phyloP scores from a whole-genome alignment of 2,113 vertebrate genomes.

The Hucho hucho region DNA sequence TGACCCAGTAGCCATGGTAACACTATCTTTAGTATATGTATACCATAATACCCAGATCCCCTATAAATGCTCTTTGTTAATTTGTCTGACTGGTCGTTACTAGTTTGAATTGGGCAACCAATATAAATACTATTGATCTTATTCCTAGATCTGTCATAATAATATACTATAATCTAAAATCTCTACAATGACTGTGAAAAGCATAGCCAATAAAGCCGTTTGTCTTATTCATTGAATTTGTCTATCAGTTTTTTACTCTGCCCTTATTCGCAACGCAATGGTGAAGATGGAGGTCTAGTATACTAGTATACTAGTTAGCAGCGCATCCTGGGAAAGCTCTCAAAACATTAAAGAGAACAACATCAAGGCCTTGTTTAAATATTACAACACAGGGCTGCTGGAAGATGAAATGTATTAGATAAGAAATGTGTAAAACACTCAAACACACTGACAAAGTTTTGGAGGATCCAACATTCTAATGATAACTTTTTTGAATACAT shows the following conservation, averaged over 20 bases:
- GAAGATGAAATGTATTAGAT: background rate
- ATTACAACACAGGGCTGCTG: background rate
- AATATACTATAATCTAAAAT: background rate
- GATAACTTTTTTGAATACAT: background rate
- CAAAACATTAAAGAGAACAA: constrained; percentile 16
- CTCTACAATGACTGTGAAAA: background rate
- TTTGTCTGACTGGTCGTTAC: background rate
- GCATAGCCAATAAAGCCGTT: background rate
- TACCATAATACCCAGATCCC: background rate
- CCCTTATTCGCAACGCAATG: no score
- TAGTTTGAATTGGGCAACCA: background rate
- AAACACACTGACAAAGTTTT: background rate
- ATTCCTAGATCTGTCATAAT: background rate
- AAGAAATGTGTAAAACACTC: background rate
- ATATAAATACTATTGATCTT: background rate
- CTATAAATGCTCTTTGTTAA: background rate
- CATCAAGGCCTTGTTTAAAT: constrained; percentile 25
- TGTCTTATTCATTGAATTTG: background rate
- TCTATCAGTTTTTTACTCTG: no score
- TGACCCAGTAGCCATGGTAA: constrained; percentile 1
- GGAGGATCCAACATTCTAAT: background rate
- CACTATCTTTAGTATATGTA: background rate
- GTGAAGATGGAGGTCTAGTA: background rate
- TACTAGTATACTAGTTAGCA: constrained; percentile 11
- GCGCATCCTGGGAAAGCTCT: constrained; percentile 22